Evolutionary conservation across 2,888 invertebrate species (phyloP).

Genomic region (Oxystoma pomonae): DNA sequence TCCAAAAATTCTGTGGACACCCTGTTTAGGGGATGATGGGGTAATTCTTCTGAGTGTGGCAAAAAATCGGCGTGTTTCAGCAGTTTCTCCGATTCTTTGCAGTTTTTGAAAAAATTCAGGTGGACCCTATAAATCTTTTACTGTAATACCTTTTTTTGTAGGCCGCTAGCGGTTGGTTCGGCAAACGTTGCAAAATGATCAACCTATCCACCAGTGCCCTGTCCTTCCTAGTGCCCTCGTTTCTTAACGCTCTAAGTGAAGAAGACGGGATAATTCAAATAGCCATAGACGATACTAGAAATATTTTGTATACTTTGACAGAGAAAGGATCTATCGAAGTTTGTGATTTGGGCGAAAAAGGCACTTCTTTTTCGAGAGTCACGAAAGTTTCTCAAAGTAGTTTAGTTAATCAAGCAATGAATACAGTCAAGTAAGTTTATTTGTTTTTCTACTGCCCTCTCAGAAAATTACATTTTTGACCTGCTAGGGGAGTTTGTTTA

Average conservation of each 20-base stretch:
- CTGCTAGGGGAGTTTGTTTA: no score
- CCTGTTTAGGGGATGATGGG: no score
- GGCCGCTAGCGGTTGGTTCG: constrained; percentile 89
- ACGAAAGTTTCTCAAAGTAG: constrained; percentile 70
- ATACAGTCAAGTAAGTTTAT: constrained; percentile 80
- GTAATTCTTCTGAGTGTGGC: no score
- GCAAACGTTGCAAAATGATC: constrained; percentile 89
- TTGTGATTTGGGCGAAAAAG: constrained; percentile 82
- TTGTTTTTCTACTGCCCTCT: no score
- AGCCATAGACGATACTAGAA: constrained; percentile 80
- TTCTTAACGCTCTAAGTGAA: constrained; percentile 80
- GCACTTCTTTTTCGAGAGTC: constrained; percentile 66
- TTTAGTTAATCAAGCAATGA: constrained; percentile 71
- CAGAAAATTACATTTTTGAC: no score
- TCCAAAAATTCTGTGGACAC: no score
- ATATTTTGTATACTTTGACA: constrained; percentile 85
- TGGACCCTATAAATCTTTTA: no score
- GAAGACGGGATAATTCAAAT: constrained; percentile 89
- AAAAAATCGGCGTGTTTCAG: no score
- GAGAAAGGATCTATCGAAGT: constrained; percentile 86
- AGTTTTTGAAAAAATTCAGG: no score
- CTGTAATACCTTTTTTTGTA: constrained; percentile 40
- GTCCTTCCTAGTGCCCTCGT: constrained; percentile 85
- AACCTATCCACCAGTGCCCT: constrained; percentile 88
- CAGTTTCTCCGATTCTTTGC: no score